Evolutionary conservation across 2,888 invertebrate species (phyloP).

Genomic region (Galeruca laticollis): DNA sequence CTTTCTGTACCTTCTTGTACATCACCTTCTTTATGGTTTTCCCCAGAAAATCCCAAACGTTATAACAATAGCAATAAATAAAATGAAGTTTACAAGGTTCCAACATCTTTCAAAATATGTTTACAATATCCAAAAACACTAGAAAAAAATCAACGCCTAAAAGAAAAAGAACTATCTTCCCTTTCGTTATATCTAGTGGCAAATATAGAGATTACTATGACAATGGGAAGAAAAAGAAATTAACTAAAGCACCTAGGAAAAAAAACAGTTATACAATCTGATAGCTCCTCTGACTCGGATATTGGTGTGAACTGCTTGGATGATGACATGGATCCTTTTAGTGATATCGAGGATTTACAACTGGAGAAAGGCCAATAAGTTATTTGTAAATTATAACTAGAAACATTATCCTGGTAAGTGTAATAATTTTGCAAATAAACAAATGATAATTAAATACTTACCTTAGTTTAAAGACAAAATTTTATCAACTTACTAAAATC

Average conservation of each 20-base stretch:
- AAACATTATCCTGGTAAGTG: too few species aligned
- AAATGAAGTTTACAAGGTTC: slow-evolving; percentile 16
- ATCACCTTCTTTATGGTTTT: too few species aligned
- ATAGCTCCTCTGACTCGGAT: too few species aligned
- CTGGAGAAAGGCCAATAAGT: too few species aligned
- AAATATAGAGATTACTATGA: slow-evolving; percentile 9
- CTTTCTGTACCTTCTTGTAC: too few species aligned
- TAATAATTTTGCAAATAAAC: too few species aligned
- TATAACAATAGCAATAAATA: neutral
- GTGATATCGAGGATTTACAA: neutral
- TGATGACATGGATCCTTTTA: neutral
- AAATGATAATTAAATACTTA: too few species aligned
- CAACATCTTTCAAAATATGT: slow-evolving; percentile 15
- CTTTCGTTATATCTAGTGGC: slow-evolving; percentile 13
- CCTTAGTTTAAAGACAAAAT: too few species aligned
- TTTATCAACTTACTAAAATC: too few species aligned
- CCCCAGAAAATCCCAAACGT: neutral
- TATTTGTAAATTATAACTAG: too few species aligned
- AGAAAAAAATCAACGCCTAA: neutral
- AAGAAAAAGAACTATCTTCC: slow-evolving; percentile 16
- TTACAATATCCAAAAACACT: slow-evolving; percentile 5
- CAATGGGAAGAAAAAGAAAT: neutral
- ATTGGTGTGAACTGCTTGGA: neutral
- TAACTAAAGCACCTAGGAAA: too few species aligned
- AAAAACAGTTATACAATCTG: too few species aligned